phyloP scores from a whole-genome alignment of 2,888 invertebrate species.

The Platycheirus albimanus region DNA sequence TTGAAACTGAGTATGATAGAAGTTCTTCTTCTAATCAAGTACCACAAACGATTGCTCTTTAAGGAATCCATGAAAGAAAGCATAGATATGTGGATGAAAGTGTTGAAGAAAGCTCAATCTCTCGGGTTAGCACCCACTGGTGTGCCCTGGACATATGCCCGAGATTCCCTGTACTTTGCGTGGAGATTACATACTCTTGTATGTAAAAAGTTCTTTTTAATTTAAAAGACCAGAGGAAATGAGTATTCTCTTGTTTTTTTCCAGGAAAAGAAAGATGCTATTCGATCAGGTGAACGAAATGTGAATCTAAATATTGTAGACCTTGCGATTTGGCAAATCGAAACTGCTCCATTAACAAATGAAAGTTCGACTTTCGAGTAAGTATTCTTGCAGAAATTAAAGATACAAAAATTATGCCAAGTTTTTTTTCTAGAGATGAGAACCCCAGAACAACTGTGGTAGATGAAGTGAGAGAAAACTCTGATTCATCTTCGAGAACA shows the following conservation, averaged over 20 bases:
- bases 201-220: background rate
- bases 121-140: conserved; percentile 16
- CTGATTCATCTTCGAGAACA: no score
- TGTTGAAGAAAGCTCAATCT: conserved; percentile 27
- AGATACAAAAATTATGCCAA: background rate
- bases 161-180: conserved; percentile 28
- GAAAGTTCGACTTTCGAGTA: conserved; percentile 9
- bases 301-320: conserved; percentile 31
- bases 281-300: conserved; percentile 20
- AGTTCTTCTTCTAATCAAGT: conserved; percentile 33
- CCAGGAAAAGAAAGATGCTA: conserved; percentile 16
- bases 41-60: conserved; percentile 30
- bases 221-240: background rate
- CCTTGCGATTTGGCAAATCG: conserved; percentile 23
- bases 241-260: background rate
- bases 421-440: background rate
- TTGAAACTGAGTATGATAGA: conserved; percentile 25
- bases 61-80: background rate
- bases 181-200: conserved; percentile 44
- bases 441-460: background rate
- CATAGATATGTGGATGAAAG: conserved; percentile 11
- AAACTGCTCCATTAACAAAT: background rate
- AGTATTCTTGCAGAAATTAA: background rate
- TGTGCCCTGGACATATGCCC: conserved; percentile 32
- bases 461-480: background rate